Evolutionary conservation across 2,888 invertebrate species (phyloP), one percentile per base, ranked within the genome.

Genomic region (Drosophila barbarae): DNA sequence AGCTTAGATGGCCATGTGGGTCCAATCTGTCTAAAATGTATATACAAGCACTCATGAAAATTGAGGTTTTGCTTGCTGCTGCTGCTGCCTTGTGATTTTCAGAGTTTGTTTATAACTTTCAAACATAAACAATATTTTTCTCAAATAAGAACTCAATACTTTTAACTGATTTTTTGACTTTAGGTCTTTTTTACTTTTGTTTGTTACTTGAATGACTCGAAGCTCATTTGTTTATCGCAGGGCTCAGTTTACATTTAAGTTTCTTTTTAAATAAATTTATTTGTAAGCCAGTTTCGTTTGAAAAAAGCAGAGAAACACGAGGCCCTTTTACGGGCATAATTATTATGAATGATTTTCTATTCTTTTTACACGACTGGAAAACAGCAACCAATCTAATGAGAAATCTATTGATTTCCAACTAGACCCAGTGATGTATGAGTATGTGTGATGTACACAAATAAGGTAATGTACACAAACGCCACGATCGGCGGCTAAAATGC

Each of bases 401-500:
- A 23, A 23, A 47, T 15, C 61, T 60, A 68, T 53, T 69, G 67
- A 68, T 69, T 68, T 73, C 63, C 60, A 67, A 61, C 49, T 61
- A 35, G 67, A 67, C 39, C 46, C 21, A 2, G 13, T 13, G 4
- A 15, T 41, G 21, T 8, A 6, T 2, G 18, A 21, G 21, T 18
- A 26, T 15, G 23, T n/a, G 28, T 34, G 34, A 32, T 30, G 5
- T 35, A 21, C 21, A 35, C 18, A 36, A 53, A 60, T 58, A 18
- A 18, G 77, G n/a, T n/a, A n/a, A n/a, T n/a, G n/a, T n/a, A n/a
- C n/a, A n/a, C n/a, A n/a, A n/a, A n/a, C n/a, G n/a, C n/a, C n/a
- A n/a, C n/a, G n/a, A n/a, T n/a, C n/a, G n/a, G 77, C 69, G 72
- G 80, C 58, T 56, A 57, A 18, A 38, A 23, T 8, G 38, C 10